These are phyloP conservation scores for Heliconius ismenius DNA, from an alignment of 2,888 invertebrate genomes.

Conservation along the genomic window DNA sequence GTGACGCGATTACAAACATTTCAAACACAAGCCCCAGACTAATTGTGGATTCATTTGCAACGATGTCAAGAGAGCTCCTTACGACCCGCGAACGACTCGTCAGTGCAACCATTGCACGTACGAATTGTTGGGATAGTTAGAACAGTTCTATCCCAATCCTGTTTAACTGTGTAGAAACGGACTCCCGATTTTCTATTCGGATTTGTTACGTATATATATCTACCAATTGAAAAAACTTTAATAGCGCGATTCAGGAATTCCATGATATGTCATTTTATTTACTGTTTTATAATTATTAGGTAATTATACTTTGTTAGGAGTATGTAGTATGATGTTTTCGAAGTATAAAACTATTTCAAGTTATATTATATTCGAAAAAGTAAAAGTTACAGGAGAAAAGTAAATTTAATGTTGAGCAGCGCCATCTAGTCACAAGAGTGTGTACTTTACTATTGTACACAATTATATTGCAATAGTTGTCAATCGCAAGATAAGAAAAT, in stretches of 20 bases:
- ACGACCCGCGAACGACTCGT: background rate
- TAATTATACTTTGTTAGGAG: background rate
- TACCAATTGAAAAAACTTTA: slow-evolving; percentile 32
- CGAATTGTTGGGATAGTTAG: slow-evolving; percentile 42
- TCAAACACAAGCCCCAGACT: background rate
- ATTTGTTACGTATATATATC: slow-evolving; percentile 22
- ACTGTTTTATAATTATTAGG: slow-evolving; percentile 8
- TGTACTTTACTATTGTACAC: background rate
- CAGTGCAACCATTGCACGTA: background rate
- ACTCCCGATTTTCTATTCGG: slow-evolving; percentile 48
- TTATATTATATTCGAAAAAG: background rate
- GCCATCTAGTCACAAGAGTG: slow-evolving; percentile 7
- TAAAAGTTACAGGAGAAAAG: background rate
- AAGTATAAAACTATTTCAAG: background rate
- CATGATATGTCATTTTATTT: background rate
- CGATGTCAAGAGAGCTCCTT: background rate
- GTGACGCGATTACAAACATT: background rate
- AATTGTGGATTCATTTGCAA: background rate
- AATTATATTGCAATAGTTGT: background rate
- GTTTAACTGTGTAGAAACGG: slow-evolving; percentile 67
- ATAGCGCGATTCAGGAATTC: slow-evolving; percentile 51
- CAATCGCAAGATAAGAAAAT: background rate
- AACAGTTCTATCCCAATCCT: slow-evolving; percentile 57
- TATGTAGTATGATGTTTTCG: background rate
- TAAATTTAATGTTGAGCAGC: background rate